Evolutionary conservation across 2,888 invertebrate genomes (phyloP).

Genomic region (Chrysomela aeneicollis): DNA sequence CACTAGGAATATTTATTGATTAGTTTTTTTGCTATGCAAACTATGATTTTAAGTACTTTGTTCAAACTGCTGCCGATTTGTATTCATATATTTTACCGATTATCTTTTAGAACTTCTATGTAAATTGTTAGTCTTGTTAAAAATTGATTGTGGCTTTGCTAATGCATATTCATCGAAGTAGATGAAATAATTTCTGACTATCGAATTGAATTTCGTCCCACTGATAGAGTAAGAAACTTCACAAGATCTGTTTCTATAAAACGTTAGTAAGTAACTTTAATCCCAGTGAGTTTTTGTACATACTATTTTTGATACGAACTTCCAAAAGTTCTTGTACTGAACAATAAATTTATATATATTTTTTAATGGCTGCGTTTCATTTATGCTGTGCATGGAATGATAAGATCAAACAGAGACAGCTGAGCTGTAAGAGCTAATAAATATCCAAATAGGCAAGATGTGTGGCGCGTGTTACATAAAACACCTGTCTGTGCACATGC

Average conservation of each 20-base stretch:
- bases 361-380: conserved; percentile 28
- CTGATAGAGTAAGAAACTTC: too few relatives aligned
- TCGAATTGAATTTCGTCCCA: conserved; percentile 31
- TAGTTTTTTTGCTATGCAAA: neutral
- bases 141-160: neutral
- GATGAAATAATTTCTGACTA: neutral
- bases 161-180: neutral
- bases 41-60: neutral
- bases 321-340: conserved; percentile 21
- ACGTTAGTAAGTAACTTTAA: conserved; percentile 34
- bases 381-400: conserved; percentile 2
- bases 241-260: conserved; percentile 24
- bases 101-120: conserved; percentile 1
- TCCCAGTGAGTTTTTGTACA: conserved; percentile 36
- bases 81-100: neutral
- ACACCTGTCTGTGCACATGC: conserved; percentile 52
- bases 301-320: conserved; percentile 41
- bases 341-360: conserved; percentile 27
- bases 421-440: conserved; percentile 44
- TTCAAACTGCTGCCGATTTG: neutral
- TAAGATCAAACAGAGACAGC: conserved; percentile 32
- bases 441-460: conserved; percentile 54
- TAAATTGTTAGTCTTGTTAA: neutral
- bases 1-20: neutral
- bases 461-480: conserved; percentile 52